phyloP scores from a whole-genome alignment of 1,140 invertebrate genomes.

The Achatina immaculata region DNA sequence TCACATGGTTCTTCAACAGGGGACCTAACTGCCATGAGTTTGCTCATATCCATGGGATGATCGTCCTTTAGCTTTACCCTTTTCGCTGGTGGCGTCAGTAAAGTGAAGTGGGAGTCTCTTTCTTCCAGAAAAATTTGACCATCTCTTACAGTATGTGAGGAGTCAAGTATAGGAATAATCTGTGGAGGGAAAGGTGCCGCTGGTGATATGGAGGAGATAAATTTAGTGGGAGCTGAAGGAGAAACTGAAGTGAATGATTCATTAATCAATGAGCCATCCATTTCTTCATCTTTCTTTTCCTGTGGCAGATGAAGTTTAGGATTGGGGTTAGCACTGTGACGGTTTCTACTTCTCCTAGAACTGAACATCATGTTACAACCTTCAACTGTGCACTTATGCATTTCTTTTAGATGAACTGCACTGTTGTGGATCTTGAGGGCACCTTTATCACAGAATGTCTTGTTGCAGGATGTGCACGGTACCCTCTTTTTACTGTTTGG shows the following conservation, averaged over 20 bases:
- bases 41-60: constrained; percentile 58
- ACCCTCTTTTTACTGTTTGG: constrained; percentile 84
- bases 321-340: constrained; percentile 98
- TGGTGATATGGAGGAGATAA: neutral
- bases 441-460: constrained; percentile 98
- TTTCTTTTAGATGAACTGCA: constrained; percentile 96
- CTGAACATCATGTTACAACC: constrained; percentile 99
- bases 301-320: constrained; percentile 97
- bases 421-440: constrained; percentile 99
- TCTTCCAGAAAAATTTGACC: constrained; percentile 59
- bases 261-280: constrained; percentile 15
- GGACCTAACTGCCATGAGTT: neutral
- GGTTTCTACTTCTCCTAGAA: constrained; percentile 92
- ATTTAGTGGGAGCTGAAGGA: neutral
- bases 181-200: neutral
- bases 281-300: constrained; percentile 51
- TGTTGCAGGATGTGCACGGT: constrained; percentile 97
- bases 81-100: constrained; percentile 60
- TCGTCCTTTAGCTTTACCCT: constrained; percentile 53
- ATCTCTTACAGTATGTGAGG: constrained; percentile 41
- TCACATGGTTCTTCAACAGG: constrained; percentile 32
- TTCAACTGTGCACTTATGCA: constrained; percentile 99
- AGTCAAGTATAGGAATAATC: constrained; percentile 42
- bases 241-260: constrained; percentile 43
- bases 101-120: constrained; percentile 57